phyloP scores from a whole-genome alignment of 2,888 invertebrate species.

The Cantharis rufa region DNA sequence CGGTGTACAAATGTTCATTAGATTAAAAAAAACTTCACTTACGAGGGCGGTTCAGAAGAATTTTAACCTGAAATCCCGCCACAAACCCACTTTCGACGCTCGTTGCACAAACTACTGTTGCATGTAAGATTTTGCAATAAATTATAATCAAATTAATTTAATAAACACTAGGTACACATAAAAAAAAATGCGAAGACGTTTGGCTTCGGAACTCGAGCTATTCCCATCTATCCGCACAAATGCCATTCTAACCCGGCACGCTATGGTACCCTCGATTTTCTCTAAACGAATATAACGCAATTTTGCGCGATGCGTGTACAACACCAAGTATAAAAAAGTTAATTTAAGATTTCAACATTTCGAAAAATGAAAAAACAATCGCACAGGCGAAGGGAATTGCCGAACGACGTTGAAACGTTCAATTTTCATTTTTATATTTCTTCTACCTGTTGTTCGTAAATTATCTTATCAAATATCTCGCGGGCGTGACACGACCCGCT shows the following conservation, averaged over 20 bases:
- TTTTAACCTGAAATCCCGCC: too few species aligned
- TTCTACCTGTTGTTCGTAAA: neutral
- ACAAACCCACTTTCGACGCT: too few species aligned
- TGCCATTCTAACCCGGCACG: neutral
- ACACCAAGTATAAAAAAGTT: neutral
- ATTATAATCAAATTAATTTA: too few species aligned
- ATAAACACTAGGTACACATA: too few species aligned
- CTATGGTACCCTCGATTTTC: neutral
- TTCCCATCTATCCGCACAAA: neutral
- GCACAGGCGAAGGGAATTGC: neutral
- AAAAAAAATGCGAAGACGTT: too few species aligned
- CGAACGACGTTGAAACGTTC: neutral
- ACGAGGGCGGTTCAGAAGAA: too few species aligned
- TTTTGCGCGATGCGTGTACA: neutral
- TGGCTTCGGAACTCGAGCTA: neutral
- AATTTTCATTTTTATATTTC: neutral
- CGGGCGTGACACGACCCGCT: constrained; percentile 1
- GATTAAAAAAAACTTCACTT: too few species aligned
- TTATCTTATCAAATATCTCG: neutral
- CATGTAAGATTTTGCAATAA: too few species aligned
- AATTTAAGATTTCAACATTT: neutral
- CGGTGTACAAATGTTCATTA: too few species aligned
- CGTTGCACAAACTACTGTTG: too few species aligned
- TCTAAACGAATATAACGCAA: neutral
- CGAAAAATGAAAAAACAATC: neutral